Evolutionary conservation across 2,797 vertebrate genomes (phyloP).

Genomic region (Phataginus tetradactyla): DNA sequence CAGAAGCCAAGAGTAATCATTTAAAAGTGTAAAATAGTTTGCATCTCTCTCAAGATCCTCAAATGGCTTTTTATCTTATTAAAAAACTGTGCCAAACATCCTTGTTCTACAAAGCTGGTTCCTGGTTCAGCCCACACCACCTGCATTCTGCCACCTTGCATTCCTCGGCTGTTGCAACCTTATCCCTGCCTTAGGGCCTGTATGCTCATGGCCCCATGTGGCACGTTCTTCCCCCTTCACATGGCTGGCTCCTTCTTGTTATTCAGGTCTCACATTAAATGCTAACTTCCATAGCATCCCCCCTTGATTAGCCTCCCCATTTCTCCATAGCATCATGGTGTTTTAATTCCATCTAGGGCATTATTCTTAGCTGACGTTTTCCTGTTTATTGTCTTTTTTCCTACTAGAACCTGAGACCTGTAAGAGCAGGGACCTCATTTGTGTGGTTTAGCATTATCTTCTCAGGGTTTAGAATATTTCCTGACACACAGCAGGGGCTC

Average conservation of each 20-base stretch:
- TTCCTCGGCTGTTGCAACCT: background rate
- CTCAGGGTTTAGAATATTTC: background rate
- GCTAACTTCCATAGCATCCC: background rate
- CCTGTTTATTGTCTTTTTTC: background rate
- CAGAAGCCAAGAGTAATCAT: slow-evolving; percentile 10
- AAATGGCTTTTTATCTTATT: background rate
- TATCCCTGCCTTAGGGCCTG: background rate
- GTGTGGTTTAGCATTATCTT: background rate
- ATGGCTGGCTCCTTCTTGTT: background rate
- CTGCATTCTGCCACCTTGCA: background rate
- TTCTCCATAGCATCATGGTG: background rate
- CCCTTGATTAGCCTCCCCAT: background rate
- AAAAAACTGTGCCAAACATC: background rate
- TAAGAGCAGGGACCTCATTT: background rate
- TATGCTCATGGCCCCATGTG: background rate
- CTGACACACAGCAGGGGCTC: background rate
- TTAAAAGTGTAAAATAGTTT: background rate
- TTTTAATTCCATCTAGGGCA: background rate
- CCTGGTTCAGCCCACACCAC: background rate
- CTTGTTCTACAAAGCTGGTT: background rate
- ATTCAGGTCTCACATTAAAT: background rate
- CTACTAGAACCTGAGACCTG: background rate
- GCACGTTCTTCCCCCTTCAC: background rate
- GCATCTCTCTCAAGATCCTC: background rate
- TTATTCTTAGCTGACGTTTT: background rate